Evolutionary conservation across 2,797 vertebrate genomes (phyloP), one percentile per base, ranked within the genome.

Genomic region (Syncerus caffer): DNA sequence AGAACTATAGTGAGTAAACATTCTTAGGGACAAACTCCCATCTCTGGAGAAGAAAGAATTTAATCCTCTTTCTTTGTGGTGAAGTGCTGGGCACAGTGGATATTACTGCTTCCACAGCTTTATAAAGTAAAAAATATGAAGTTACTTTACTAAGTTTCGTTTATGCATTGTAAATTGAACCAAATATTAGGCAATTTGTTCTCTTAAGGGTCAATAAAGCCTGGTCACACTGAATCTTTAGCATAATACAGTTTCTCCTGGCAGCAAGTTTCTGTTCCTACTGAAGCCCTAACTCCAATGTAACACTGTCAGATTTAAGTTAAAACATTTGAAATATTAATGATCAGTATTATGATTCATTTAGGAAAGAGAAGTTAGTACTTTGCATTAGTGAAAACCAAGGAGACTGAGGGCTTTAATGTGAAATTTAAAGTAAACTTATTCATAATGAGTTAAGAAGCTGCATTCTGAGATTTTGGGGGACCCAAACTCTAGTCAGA

Each of bases 401-500:
- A 64, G 78, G 14, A 47, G 95, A 50, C 47, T 19, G 97, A 93
- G 92, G 57, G 34, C 89, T 85, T 90, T 67, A 67, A 67, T 67
- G 85, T 93, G 38, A 97, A 55, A 95, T 25, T 38, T 15, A 82
- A 84, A 23, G 31, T 79, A 95, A 96, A 92, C 29, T 83, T 93
- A 53, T 57, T 96, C 55, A 89, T 90, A 97, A 51, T 85, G 85
- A 96, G n/a, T 97, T 86, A 71, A 86, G 85, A 74, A 88, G 86
- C 25, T 42, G 85, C 25, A 19, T 76, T 58, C 21, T 34, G 58
- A 67, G 45, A 85, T 34, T 80, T 53, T 55, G n/a, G 47, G 34
- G 0, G 9, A 57, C 19, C 19, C 31, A 86, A 27, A 60, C 51
- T 74, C 82, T 64, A 58, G 47, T 83, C 31, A 83, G 34, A 42